Percentiles rank a stretch among this genome's conserved stretches.
Conservation (phyloP, 2,888 invertebrate genomes). For the Volucella inanis region DNA sequence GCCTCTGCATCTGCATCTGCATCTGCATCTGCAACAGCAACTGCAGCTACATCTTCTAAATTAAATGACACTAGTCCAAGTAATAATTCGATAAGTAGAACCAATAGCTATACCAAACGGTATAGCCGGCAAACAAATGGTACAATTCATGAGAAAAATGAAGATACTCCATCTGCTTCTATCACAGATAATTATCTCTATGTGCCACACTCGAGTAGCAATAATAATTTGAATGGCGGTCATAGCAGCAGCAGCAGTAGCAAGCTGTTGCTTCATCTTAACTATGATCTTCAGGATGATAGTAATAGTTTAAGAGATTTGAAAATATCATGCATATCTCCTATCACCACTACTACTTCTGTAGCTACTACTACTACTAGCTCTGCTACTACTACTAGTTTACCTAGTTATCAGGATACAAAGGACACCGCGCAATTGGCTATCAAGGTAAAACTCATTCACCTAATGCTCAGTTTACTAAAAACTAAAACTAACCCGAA, state of each 20-base stretch:
- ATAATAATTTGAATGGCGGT: constrained; percentile 25
- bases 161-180: constrained; percentile 46
- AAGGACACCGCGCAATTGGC: constrained; percentile 71
- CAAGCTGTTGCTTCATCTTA: constrained; percentile 67
- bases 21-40: constrained; percentile 39
- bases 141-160: constrained; percentile 64
- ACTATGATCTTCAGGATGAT: constrained; percentile 71
- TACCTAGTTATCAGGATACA: constrained; percentile 73
- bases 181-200: constrained; percentile 55
- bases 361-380: too few species aligned
- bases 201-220: constrained; percentile 58
- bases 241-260: constrained; percentile 37
- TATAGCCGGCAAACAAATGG: constrained; percentile 59
- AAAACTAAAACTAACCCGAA: not conserved
- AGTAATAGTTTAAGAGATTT: constrained; percentile 70
- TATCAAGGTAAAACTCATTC: constrained; percentile 58
- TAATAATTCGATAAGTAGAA: constrained; percentile 45
- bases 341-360: constrained; percentile 40
- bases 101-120: constrained; percentile 61
- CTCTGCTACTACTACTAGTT: constrained; percentile 51
- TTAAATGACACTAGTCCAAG: constrained; percentile 47
- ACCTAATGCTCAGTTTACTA: constrained; percentile 15
- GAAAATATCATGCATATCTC: constrained; percentile 73
- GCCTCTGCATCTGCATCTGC: constrained; percentile 65
- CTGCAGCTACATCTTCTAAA: constrained; percentile 32